phyloP scores from a whole-genome alignment of 2,113 vertebrate genomes.

The Plestiodon gilberti region DNA sequence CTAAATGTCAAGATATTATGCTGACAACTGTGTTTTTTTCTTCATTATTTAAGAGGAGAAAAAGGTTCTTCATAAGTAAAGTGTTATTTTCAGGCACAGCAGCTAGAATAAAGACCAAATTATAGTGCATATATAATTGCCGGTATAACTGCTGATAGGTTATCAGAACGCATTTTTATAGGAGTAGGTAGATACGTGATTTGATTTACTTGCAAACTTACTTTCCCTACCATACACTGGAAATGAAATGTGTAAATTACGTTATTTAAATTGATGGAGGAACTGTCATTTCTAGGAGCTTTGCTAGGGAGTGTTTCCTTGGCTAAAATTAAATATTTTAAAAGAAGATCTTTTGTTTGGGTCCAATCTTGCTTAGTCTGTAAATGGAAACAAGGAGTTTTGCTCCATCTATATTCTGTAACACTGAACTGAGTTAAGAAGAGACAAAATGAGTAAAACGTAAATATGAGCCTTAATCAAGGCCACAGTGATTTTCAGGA shows the following conservation, averaged over 20 bases:
- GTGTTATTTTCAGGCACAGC: slow-evolving; percentile 65
- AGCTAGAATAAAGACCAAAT: slow-evolving; percentile 68
- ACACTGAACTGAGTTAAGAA: slow-evolving; percentile 31
- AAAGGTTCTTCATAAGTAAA: slow-evolving; percentile 68
- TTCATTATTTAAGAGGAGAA: slow-evolving; percentile 63
- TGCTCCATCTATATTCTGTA: slow-evolving; percentile 31
- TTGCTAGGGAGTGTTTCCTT: slow-evolving; percentile 56
- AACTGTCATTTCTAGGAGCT: slow-evolving; percentile 60
- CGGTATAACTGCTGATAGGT: slow-evolving; percentile 63
- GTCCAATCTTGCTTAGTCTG: slow-evolving; percentile 60
- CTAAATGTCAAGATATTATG: slow-evolving; percentile 82
- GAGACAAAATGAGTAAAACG: slow-evolving; percentile 28
- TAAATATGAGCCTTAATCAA: slow-evolving; percentile 34
- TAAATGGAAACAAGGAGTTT: slow-evolving; percentile 70
- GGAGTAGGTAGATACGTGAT: slow-evolving; percentile 51
- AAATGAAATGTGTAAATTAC: slow-evolving; percentile 72
- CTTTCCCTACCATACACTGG: slow-evolving; percentile 50
- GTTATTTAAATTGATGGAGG: slow-evolving; percentile 75
- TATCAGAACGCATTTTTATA: slow-evolving; percentile 68
- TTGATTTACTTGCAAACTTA: slow-evolving; percentile 61
- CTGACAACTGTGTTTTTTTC: slow-evolving; percentile 79
- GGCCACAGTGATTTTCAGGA: slow-evolving; percentile 28
- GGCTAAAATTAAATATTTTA: slow-evolving; percentile 69
- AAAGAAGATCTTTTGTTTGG: slow-evolving; percentile 62
- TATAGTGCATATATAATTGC: slow-evolving; percentile 72